Evolutionary conservation across 1,140 invertebrate genomes (phyloP), one percentile per base, ranked within the genome.

Genomic region (Cydia strobilella): DNA sequence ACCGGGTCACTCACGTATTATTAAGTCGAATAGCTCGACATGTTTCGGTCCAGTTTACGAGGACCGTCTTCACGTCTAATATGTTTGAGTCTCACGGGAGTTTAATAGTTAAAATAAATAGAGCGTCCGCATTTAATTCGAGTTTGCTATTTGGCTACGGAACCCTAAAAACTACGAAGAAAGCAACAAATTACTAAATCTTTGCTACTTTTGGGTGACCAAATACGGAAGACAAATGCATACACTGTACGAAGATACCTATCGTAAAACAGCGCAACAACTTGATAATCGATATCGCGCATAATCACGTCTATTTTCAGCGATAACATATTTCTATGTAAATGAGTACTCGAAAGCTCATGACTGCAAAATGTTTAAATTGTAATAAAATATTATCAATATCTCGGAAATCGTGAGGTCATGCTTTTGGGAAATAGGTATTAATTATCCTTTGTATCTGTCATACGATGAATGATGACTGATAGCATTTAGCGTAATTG

Each of bases 261-360:
- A 66, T 66, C 63, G 27, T 27, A 31, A 3, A 15, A 66, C 27
- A 35, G 23, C 65, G 65, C 65, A 39, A 65, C 63, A 31, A 69
- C 31, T 69, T 35, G 65, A 69, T 69, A 69, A 69, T 69, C 31
- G 65, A 69, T 69, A 69, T 25, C 27, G 23, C 31, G 1, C 18
- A 69, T 39, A 31, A 35, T 35, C n/a, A 31, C 4, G 15, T 18
- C 9, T 18, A 69, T 35, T 69, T 42, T 18, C 13, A 69, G 6
- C 18, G 65, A 69, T 69, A 69, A 69, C 27, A 69, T 13, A 69
- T 69, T 59, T 69, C 65, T 35, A 69, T 69, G 35, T 35, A 69
- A 69, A 18, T 39, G 18, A 69, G 20, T 35, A 69, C 31, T n/a
- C 54, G 18, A 59, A 59, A 59, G 48, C 54, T 20, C 27, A 35